Base-by-base conservation (phyloP, 2,797 vertebrate genomes). In the Arvicola amphibius region DNA sequence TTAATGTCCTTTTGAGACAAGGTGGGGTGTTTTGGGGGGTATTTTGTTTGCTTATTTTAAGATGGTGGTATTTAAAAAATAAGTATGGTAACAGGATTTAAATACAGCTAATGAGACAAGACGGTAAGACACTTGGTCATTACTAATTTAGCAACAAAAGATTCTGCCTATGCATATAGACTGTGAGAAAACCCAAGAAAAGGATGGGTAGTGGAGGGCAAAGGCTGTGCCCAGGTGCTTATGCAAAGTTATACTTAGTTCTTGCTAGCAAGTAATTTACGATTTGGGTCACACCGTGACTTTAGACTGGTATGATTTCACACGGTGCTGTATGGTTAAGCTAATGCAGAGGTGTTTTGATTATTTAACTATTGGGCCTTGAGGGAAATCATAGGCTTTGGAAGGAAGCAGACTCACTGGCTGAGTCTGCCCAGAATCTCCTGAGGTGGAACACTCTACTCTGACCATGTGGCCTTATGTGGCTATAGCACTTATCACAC, bases 401-500 rank as follows among this genome's bases (percentile, higher is more conserved):
- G 90, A 90, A 97, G 77, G 43, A 76, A 94, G 51, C 17, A 14
- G 78, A 51, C 46, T 32, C 53, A 43, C 37, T 71, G 2, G 9
- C 43, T 91, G 2, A 81, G 92, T 96, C 74, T 77, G 65, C 27
- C 5, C 2, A 61, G 84, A 65, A 3, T 91, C 43, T 86, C 37
- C 40, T 4, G 34, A 65, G 76, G 12, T 87, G 65, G 74, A 81
- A 77, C 43, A 88, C 76, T 83, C 80, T 78, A 27, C 69, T 73
- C 85, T 71, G 11, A 6, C 43, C 69, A 6, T 0, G 8, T 67
- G 56, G 76, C 88, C 84, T 46, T 69, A 51, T 61, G 85, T 94
- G 92, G 74, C 63, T 96, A 94, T 97, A 96, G 97, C 97, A 97
- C 97, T 97, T 97, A 96, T 96, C 97, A 97, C 97, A 97, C 94